These are phyloP conservation scores for Mimas tiliae DNA, from an alignment of 2,888 invertebrate species.

Conservation along the genomic window DNA sequence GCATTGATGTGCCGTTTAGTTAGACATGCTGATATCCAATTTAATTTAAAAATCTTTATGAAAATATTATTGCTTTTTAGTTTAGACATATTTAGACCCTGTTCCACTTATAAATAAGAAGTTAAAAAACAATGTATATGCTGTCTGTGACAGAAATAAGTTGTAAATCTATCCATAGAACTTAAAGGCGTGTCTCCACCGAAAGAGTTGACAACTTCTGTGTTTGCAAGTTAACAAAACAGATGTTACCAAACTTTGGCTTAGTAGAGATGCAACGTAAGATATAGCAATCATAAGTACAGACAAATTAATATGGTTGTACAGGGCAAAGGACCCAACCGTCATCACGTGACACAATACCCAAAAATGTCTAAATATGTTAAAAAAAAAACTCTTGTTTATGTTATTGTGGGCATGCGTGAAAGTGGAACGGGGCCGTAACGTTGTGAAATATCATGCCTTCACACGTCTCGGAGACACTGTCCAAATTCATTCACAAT, in stretches of 20 bases:
- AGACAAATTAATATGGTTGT: background rate
- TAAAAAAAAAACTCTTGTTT: slow-evolving; percentile 26
- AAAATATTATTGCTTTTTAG: background rate
- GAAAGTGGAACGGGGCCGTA: slow-evolving; percentile 53
- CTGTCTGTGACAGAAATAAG: too few relatives aligned
- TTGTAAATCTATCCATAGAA: too few relatives aligned
- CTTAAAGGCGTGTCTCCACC: too few relatives aligned
- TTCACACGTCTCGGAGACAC: slow-evolving; percentile 29
- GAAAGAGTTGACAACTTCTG: too few relatives aligned
- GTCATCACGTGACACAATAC: background rate
- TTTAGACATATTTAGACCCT: slow-evolving; percentile 4
- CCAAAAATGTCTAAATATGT: background rate
- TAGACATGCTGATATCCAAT: slow-evolving; percentile 46
- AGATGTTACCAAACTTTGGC: too few relatives aligned
- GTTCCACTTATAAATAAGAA: slow-evolving; percentile 15
- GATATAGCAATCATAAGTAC: background rate
- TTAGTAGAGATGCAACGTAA: too few relatives aligned
- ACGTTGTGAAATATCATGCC: slow-evolving; percentile 47
- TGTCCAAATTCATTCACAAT: slow-evolving; percentile 13
- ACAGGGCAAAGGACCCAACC: background rate
- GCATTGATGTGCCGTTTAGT: slow-evolving; percentile 31
- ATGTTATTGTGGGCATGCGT: slow-evolving; percentile 32
- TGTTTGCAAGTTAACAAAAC: too few relatives aligned
- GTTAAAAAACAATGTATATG: background rate
- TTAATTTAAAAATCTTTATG: slow-evolving; percentile 31